These are phyloP conservation scores for Kryptolebias marmoratus DNA, from an alignment of 2,113 vertebrate species.

Conservation along the genomic window DNA sequence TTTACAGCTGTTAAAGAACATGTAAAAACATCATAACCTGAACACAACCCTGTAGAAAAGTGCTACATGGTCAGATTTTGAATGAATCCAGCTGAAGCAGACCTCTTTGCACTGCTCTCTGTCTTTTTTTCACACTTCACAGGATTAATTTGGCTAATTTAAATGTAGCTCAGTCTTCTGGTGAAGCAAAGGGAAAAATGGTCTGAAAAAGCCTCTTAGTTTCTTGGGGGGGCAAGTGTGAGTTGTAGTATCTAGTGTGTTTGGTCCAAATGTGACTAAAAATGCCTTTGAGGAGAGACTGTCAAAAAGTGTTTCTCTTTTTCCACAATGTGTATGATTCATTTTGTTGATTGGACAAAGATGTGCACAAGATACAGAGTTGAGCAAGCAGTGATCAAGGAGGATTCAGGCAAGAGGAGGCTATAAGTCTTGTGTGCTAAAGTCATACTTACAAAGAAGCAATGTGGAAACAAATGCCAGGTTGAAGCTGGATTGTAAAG, in stretches of 20 bases:
- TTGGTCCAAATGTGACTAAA: background rate
- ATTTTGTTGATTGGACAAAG: conserved; percentile 5
- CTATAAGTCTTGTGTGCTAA: background rate
- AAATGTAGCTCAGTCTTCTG: background rate
- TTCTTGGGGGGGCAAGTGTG: background rate
- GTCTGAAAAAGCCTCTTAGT: background rate
- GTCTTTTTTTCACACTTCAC: background rate
- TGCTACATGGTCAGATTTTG: background rate
- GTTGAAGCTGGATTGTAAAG: background rate
- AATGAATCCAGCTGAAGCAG: background rate
- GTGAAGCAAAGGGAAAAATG: background rate
- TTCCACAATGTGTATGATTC: conserved; percentile 6
- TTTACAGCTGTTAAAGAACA: background rate
- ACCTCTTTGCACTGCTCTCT: background rate
- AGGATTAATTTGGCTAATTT: conserved; percentile 4
- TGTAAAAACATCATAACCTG: background rate
- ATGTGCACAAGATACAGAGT: background rate
- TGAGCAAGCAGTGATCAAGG: conserved; percentile 4
- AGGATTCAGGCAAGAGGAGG: conserved; percentile 9
- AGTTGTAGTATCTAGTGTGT: background rate
- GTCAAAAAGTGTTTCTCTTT: conserved; percentile 1
- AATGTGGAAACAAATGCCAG: background rate
- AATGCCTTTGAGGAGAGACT: conserved; percentile 18
- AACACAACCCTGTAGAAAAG: background rate
- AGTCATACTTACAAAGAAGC: background rate